Base-by-base conservation (phyloP, 2,888 invertebrate genomes). In the Yponomeuta evonymella region DNA sequence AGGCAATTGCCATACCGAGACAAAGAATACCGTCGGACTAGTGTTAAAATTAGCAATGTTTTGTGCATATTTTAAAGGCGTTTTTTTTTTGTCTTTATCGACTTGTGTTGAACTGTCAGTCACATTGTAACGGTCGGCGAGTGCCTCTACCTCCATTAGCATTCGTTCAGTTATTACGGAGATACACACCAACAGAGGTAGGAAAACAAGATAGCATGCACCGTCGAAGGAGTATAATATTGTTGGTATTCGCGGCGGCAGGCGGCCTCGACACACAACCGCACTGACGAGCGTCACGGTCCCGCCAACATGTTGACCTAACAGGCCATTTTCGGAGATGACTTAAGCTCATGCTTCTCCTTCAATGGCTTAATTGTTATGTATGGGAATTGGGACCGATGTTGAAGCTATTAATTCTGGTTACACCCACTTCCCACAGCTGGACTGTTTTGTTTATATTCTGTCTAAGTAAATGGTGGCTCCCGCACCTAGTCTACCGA, bases 241-340 rank as follows among this genome's bases (percentile, higher is more conserved):
- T 58, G 15, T 58, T 15, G 67, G 76, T 77, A 80, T 80, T 78
- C 76, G 75, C 76, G 75, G 78, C 78, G 79, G 84, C 79, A 68
- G 84, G 64, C 81, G 87, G 75, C 90, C 90, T 84, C 86, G 90
- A 81, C 87, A 80, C 75, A 85, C 75, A 83, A 83, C 79, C 77
- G 76, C 75, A 12, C 75, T 23, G 23, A 23, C 75, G 75, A 43
- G 73, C 74, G 73, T 74, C 78, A 81, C 78, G 77, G 78, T 75
- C 76, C 75, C 79, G 79, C 81, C 80, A 78, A 84, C 83, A 78
- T 73, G 85, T 79, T 81, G 83, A 83, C 88, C 85, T 83, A 82
- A 76, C 77, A 75, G 73, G 72, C 81, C 81, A 79, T 83, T 85
- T 87, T 83, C 73, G 79, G 84, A 79, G 76, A 81, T 81, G 81